phyloP scores from a whole-genome alignment of 2,888 invertebrate genomes.

The Lasioglossum leucozonium region DNA sequence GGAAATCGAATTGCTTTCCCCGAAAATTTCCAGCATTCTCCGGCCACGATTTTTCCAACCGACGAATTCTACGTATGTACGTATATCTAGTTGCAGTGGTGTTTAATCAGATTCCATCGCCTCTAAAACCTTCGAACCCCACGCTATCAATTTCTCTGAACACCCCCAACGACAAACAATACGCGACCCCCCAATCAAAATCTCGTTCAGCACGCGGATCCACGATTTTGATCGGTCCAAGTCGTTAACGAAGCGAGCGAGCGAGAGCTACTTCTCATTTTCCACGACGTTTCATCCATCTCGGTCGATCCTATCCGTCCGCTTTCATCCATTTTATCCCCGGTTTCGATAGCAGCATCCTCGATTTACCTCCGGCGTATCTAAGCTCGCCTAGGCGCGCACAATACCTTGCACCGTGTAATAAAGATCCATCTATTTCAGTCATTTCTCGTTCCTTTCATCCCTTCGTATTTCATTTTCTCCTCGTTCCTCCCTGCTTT shows the following conservation, averaged over 20 bases:
- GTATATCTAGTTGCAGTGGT: background rate
- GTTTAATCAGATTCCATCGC: background rate
- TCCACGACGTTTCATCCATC: constrained; percentile 43
- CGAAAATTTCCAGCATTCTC: background rate
- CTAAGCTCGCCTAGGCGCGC: constrained; percentile 19
- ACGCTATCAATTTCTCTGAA: background rate
- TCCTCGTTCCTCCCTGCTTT: background rate
- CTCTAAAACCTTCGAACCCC: background rate
- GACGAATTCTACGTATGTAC: background rate
- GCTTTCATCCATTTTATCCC: constrained; percentile 42
- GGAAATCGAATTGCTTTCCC: constrained; percentile 2
- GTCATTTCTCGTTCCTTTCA: constrained; percentile 48
- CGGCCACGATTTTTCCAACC: background rate
- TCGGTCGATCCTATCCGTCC: constrained; percentile 8
- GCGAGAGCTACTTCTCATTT: constrained; percentile 27
- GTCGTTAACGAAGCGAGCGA: constrained; percentile 15
- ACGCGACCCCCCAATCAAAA: background rate
- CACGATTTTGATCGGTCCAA: background rate
- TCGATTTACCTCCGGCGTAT: constrained; percentile 49
- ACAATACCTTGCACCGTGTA: constrained; percentile 46
- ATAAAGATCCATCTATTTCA: constrained; percentile 60
- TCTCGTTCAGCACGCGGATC: background rate
- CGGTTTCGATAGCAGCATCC: constrained; percentile 51
- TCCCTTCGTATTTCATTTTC: constrained; percentile 44
- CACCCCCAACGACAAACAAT: background rate